Evolutionary conservation across 37 sponge, comb jelly and placozoan genomes (phyloP), one percentile per base, ranked within the genome.

Genomic region (Dysidea cf. avara): DNA sequence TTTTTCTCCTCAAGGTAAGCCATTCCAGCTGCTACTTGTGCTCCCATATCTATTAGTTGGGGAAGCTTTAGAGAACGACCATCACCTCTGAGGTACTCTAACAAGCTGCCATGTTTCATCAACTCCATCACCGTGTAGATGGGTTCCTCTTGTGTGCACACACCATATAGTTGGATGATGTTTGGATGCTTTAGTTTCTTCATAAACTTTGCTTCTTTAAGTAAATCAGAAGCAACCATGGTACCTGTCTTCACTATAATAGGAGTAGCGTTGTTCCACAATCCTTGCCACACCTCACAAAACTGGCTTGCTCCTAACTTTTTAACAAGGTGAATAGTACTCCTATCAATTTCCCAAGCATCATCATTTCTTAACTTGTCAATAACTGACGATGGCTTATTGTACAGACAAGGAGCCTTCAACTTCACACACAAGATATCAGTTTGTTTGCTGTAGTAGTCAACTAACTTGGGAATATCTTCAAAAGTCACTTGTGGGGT

Each of bases 161-260:
- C n/a, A n/a, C n/a, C n/a, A n/a, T n/a, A n/a, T n/a, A n/a, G n/a
- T n/a, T n/a, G n/a, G n/a, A n/a, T n/a, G n/a, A n/a, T n/a, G n/a
- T n/a, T n/a, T n/a, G n/a, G n/a, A n/a, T 97, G 99, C 0, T 96
- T 89, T 0, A 97, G 76, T 32, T 82, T 81, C 75, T 95, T 97
- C 99, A 97, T 97, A 31, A 96, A 78, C 12, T 77, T 57, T 12
- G 96, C 96, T 55, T 96, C 99, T 60, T 98, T 90, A 22, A 98
- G 83, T 50, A 98, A 98, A 71, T 95, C 96, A 11, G 67, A 66
- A 2, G 81, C 75, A 29, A 94, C 81, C 99, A 98, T 98, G 46
- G 96, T 95, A 11, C 96, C 99, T 6, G 96, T 95, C 79, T 98
- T 98, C 30, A 98, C 88, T 33, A 96, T 96, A 59, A 98, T 96